Base-by-base conservation (phyloP, 2,888 invertebrate genomes). In the Synanthedon tipuliformis region DNA sequence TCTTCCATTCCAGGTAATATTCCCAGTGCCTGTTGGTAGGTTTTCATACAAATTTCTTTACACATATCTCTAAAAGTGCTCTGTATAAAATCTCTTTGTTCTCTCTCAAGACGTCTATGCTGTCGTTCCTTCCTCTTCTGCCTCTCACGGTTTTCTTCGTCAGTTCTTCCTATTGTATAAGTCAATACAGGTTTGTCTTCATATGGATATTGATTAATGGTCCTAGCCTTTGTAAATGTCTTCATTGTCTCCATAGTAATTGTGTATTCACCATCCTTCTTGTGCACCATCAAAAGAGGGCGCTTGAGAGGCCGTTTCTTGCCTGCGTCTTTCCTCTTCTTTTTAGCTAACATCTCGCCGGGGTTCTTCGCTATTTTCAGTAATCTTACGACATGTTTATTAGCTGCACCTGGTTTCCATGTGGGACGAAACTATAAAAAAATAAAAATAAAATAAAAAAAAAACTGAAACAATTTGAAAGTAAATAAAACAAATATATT, bases 181-280 rank as follows among this genome's bases (percentile, higher is more conserved):
- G 77, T 79, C 3, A 83, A 50, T 10, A 77, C 61, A 48, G 77
- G 77, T 59, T 82, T 85, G 49, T 87, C 85, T 65, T 87, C 85
- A 62, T 78, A 88, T 0, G 88, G 88, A 52, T 73, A 65, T 58
- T 87, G 83, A 56, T 81, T 82, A 4, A 76, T 55, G 50, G 74
- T 62, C 63, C 88, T 73, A 8, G 69, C 75, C 58, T 74, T 83
- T 5, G 61, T 4, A 56, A 73, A 83, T 7, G 65, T 56, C 65
- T 77, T 87, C 81, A 87, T 81, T 1, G 82, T 83, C 66, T 87
- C 87, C 81, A 88, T 78, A 12, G 81, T 83, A 12, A 88, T 75
- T 3, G 73, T 75, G 54, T 71, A 86, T 67, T 86, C 82, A 4
- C 88, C 87, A 51, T 84, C 76, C 56, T 74, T 81, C 62, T 87